phyloP scores from a whole-genome alignment of 2,888 invertebrate genomes.

The Andrena fulva region DNA sequence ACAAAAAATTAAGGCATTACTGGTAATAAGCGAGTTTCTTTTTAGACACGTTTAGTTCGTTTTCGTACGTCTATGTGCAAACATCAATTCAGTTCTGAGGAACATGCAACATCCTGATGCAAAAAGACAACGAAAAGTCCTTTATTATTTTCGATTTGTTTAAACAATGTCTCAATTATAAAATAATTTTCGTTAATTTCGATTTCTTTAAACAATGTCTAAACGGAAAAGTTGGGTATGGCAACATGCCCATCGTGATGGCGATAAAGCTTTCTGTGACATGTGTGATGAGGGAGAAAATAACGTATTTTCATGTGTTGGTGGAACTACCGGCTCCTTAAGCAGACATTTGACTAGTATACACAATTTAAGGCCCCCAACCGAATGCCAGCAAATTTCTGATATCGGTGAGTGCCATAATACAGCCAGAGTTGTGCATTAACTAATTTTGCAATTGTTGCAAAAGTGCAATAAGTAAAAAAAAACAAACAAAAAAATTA shows the following conservation, averaged over 20 bases:
- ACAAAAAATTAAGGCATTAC: too few relatives aligned
- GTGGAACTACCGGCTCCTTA: constrained; percentile 1
- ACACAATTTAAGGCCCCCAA: neutral
- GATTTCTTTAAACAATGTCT: neutral
- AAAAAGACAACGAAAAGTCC: too few relatives aligned
- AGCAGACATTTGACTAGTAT: constrained; percentile 3
- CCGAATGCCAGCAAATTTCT: neutral
- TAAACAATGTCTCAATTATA: too few relatives aligned
- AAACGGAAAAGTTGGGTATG: constrained; percentile 3
- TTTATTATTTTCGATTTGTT: too few relatives aligned
- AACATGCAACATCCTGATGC: neutral
- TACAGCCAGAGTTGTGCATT: neutral
- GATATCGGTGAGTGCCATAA: constrained; percentile 1
- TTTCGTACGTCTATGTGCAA: neutral
- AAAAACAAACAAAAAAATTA: too few relatives aligned
- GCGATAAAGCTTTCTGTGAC: constrained; percentile 2
- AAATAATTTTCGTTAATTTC: neutral
- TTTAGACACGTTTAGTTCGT: neutral
- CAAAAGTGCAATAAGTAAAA: too few relatives aligned
- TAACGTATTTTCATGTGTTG: neutral
- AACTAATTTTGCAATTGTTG: too few relatives aligned
- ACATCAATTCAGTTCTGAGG: neutral
- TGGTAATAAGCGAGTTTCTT: too few relatives aligned
- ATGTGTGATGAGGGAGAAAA: neutral
- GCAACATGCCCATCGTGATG: neutral